These are phyloP conservation scores for Galagoides demidoff DNA, from an alignment of 2,797 vertebrate genomes.

Conservation along the genomic window DNA sequence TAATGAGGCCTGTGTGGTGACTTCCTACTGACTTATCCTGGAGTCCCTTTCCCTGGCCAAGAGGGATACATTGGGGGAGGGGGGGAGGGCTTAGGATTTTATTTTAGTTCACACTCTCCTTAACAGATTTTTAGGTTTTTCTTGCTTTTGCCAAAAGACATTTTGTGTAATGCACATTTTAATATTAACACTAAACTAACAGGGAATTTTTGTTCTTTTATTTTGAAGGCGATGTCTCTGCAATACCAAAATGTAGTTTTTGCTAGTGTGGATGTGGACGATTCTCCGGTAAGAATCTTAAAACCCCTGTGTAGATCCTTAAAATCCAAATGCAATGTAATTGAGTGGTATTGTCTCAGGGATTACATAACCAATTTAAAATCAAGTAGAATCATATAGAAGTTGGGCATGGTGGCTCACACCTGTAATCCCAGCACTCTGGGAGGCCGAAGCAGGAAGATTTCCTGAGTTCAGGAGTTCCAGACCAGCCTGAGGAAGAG, in stretches of 20 bases:
- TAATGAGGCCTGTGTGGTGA: not conserved
- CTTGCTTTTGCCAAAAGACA: not conserved
- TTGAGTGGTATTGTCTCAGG: not conserved
- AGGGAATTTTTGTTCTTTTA: constrained; percentile 57
- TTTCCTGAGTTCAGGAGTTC: too few relatives aligned
- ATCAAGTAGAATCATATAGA: not conserved
- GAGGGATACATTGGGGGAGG: not conserved
- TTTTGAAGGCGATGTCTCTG: constrained; percentile 65
- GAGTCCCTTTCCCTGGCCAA: not conserved
- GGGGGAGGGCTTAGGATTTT: not conserved
- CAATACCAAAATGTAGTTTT: constrained; percentile 77
- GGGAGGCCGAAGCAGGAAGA: too few relatives aligned
- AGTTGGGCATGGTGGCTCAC: too few relatives aligned
- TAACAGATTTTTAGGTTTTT: not conserved
- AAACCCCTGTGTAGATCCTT: not conserved
- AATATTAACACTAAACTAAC: constrained; percentile 27
- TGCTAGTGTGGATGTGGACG: constrained; percentile 76
- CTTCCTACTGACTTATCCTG: not conserved
- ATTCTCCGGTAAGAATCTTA: constrained; percentile 55
- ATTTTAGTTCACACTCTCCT: not conserved
- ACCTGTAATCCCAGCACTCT: too few relatives aligned
- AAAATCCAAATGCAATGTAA: not conserved
- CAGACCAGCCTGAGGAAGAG: too few relatives aligned
- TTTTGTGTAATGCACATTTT: not conserved
- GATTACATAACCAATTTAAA: not conserved